Conservation (phyloP, 2,888 invertebrate genomes). For the Xanthorhoe spadicearia region DNA sequence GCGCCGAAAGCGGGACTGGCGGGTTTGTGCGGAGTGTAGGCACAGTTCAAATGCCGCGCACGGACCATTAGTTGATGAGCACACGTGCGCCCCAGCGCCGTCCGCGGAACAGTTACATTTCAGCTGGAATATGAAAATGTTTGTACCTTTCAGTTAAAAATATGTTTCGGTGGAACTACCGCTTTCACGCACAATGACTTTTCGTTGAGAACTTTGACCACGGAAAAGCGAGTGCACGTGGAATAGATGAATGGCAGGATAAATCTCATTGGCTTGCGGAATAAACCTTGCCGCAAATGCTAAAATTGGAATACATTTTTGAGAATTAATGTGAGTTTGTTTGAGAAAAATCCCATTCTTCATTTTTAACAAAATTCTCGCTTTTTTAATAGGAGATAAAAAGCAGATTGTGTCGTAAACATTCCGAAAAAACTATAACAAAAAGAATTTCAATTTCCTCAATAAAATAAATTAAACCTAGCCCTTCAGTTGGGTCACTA, state of each 20-base stretch:
- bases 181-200: constrained; percentile 81
- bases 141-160: constrained; percentile 77
- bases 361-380: no score
- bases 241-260: constrained; percentile 31
- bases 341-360: neutral
- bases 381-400: no score
- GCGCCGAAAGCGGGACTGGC: constrained; percentile 79
- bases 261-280: constrained; percentile 19
- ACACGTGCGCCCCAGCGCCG: constrained; percentile 74
- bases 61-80: constrained; percentile 86
- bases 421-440: no score
- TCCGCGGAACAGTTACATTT: constrained; percentile 75
- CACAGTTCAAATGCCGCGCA: constrained; percentile 84
- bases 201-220: constrained; percentile 71
- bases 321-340: neutral
- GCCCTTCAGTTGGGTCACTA: constrained; percentile 32
- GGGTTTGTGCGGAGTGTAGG: constrained; percentile 75
- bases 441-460: constrained; percentile 1
- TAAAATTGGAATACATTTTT: neutral
- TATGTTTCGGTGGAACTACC: constrained; percentile 77
- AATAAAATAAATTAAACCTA: constrained; percentile 19
- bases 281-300: constrained; percentile 1
- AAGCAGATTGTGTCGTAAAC: no score
- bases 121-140: constrained; percentile 81
- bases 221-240: constrained; percentile 41